Base-by-base conservation (phyloP, 2,888 invertebrate species). In the Malachius bipustulatus region DNA sequence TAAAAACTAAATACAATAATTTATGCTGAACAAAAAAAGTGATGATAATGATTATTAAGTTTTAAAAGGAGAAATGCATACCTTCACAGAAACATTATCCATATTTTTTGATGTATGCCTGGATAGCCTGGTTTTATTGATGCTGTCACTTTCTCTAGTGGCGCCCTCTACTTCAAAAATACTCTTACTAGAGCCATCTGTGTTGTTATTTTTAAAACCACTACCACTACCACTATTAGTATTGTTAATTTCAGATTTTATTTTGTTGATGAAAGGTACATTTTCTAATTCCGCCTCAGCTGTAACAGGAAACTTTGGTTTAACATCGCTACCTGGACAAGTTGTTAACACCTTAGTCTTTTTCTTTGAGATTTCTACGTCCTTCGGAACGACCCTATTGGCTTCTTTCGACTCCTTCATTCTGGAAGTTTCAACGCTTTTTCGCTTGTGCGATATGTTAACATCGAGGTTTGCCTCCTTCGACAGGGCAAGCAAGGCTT, bases 401-500 rank as follows among this genome's bases (percentile, higher is more conserved):
- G 10, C 3, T 36, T 34, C 36, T 26, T 39, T 39, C 24, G 6
- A n/a, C n/a, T 19, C 24, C n/a, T 19, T 19, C 6, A n/a, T 16
- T 14, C 63, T 64, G 24, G 57, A 49, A 32, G 64, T 62, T 4
- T 63, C 48, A 14, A 66, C 54, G 32, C 55, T 55, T 48, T 67
- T 71, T 43, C 64, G 64, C 35, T 66, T 59, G 42, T 62, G 64
- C 14, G 64, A 59, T 40, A 58, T 59, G 35, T 72, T 73, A 30
- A 68, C 54, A 24, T 63, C 60, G 24, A 80, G 70, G 52, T 78
- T 75, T 1, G 79, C 77, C 50, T 77, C 77, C 52, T 72, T 77
- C 14, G 77, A 73, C 9, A 77, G 70, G 16, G 73, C 74, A 42
- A 78, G 70, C 14, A 80, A 59, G 2, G 71, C 73, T 46, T 71